Evolutionary conservation across 1,140 invertebrate species (phyloP).

Genomic region (Caenorhabditis remanei): DNA sequence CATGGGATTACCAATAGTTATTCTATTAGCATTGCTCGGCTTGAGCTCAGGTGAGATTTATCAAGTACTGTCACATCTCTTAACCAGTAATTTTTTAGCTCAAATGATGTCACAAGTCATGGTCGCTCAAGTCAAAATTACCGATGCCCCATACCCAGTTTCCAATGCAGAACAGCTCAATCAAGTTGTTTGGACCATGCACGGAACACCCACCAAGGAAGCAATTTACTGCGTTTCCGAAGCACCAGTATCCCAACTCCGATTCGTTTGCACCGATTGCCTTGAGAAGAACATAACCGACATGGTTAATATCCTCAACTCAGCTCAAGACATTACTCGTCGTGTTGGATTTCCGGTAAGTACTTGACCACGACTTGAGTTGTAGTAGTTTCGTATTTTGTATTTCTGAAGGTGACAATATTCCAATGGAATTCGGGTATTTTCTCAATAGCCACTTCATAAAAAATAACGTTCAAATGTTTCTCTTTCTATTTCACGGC

Average conservation of each 20-base stretch:
- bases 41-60: conserved; percentile 12
- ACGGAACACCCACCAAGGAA: conserved; percentile 72
- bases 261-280: conserved; percentile 76
- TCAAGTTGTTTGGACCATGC: conserved; percentile 76
- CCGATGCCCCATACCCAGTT: conserved; percentile 75
- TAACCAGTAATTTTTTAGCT: conserved; percentile 2
- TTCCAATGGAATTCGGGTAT: not conserved
- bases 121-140: conserved; percentile 76
- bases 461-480: conserved; percentile 52
- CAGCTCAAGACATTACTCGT: conserved; percentile 75
- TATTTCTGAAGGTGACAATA: not conserved
- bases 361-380: not conserved
- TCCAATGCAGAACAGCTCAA: conserved; percentile 74
- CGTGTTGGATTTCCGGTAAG: conserved; percentile 76
- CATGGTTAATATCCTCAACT: conserved; percentile 76
- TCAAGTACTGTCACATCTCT: not conserved
- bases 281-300: conserved; percentile 76
- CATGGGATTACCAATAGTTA: conserved; percentile 34
- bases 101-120: conserved; percentile 58
- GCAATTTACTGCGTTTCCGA: conserved; percentile 76
- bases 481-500: conserved; percentile 18
- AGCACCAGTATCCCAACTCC: conserved; percentile 74
- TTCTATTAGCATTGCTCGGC: conserved; percentile 10
- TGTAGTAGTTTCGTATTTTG: not conserved
- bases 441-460: conserved; percentile 31